phyloP scores from a whole-genome alignment of 2,888 invertebrate genomes.

The Acheta domesticus region DNA sequence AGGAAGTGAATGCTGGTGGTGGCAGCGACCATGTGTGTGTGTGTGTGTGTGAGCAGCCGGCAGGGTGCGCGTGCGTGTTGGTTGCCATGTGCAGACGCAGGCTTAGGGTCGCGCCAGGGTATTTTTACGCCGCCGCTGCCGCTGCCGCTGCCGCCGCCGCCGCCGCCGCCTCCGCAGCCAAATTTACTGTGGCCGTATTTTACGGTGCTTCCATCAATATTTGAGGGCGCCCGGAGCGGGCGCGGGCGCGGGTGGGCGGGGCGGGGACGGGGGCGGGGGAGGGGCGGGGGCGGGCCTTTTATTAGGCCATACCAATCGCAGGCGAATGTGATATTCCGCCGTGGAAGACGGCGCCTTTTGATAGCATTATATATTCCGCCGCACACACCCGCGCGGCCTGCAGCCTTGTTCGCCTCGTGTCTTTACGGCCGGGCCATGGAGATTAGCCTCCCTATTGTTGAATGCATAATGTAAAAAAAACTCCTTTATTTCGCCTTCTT shows the following conservation, averaged over 20 bases:
- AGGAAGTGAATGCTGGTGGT: no score
- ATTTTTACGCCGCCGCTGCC: no score
- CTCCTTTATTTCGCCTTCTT: not conserved
- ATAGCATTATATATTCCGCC: conserved; percentile 2
- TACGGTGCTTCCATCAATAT: conserved; percentile 10
- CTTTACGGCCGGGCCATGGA: not conserved
- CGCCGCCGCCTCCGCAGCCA: not conserved
- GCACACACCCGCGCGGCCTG: not conserved
- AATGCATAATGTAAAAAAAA: conserved; percentile 4
- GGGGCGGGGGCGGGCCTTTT: not conserved
- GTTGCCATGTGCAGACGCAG: no score
- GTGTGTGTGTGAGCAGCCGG: no score
- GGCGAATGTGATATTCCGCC: not conserved
- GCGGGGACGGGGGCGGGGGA: no score
- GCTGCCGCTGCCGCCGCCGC: not conserved
- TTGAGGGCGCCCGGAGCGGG: not conserved
- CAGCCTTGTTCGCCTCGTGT: not conserved
- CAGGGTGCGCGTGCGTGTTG: no score
- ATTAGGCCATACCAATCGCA: not conserved
- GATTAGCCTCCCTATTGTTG: not conserved
- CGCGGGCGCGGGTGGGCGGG: not conserved
- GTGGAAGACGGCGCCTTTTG: not conserved
- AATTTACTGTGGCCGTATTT: not conserved
- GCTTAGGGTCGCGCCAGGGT: no score
- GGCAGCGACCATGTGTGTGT: no score